A percentile compares a stretch with the other conserved stretches of the same genome.
Conservation (phyloP, 2,113 vertebrate species). For the Crypturellus undulatus region DNA sequence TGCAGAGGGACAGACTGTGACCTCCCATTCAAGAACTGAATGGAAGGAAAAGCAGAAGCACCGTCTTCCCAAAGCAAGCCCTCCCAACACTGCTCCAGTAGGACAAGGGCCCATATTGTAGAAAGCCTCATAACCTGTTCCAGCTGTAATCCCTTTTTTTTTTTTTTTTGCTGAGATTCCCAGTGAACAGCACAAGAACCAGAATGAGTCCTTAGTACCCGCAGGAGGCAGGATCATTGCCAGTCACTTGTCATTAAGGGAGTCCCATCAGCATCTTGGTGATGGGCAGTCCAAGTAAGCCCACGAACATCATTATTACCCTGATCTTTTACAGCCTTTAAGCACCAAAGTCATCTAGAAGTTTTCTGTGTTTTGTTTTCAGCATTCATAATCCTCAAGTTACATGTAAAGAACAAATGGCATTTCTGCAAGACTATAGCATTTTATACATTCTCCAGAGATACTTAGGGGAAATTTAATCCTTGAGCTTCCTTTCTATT, state of each 20-base stretch:
- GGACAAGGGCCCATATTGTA: not conserved
- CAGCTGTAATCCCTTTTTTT: not conserved
- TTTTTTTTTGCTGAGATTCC: not conserved
- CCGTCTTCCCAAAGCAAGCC: not conserved
- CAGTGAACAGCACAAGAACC: not conserved
- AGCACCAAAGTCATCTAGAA: not conserved
- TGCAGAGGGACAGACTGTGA: not conserved
- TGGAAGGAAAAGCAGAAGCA: not conserved
- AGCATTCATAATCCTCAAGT: not conserved
- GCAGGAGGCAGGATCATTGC: not conserved
- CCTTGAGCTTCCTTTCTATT: fast-evolving
- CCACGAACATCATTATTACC: not conserved
- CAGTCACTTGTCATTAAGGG: not conserved
- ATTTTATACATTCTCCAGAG: not conserved
- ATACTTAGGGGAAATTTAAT: not conserved
- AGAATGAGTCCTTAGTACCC: not conserved
- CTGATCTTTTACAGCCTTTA: not conserved
- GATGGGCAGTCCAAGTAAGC: not conserved
- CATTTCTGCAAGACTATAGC: not conserved
- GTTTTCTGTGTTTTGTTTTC: not conserved
- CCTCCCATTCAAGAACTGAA: not conserved
- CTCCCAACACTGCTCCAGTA: not conserved
- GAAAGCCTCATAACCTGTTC: not conserved
- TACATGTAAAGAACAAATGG: not conserved
- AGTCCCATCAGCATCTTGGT: not conserved